These are phyloP conservation scores for Lithobates sylvaticus DNA, from an alignment of 2,797 vertebrate species.

Conservation along the genomic window DNA sequence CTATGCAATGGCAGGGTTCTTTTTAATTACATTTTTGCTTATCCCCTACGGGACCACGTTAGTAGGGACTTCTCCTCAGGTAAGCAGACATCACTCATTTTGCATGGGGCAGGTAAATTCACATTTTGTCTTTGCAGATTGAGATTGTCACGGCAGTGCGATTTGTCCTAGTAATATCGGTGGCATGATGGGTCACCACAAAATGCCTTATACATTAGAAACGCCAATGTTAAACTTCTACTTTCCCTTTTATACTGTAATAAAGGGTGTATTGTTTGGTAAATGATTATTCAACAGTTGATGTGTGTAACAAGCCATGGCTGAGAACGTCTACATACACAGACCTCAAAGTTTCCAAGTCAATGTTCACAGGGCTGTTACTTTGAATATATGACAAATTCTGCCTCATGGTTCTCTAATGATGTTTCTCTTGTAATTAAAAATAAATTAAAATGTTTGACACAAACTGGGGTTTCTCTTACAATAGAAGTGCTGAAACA, in stretches of 20 bases:
- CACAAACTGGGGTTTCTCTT: neutral
- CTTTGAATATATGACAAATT: conserved; percentile 29
- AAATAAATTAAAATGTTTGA: conserved; percentile 37
- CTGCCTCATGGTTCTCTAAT: conserved; percentile 40
- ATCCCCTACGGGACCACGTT: neutral
- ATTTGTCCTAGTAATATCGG: conserved; percentile 17
- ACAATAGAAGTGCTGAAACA: neutral
- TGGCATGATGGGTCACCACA: conserved; percentile 27
- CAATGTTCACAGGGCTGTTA: conserved; percentile 45
- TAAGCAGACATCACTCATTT: neutral
- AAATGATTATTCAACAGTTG: neutral
- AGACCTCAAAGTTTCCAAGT: conserved; percentile 43
- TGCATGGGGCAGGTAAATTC: conserved; percentile 3
- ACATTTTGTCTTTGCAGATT: conserved; percentile 12
- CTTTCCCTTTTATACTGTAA: conserved; percentile 28
- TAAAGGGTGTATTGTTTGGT: conserved; percentile 26
- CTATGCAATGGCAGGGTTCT: neutral
- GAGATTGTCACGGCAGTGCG: neutral
- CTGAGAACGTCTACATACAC: conserved; percentile 40
- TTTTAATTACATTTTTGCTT: too few species aligned
- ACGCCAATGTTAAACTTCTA: neutral
- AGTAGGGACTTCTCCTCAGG: conserved; percentile 2
- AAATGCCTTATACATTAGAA: conserved; percentile 37
- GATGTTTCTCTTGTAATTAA: conserved; percentile 41
- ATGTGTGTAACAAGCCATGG: conserved; percentile 37